Evolutionary conservation across 2,113 vertebrate species (phyloP).

Genomic region (Syngnathus typhle): DNA sequence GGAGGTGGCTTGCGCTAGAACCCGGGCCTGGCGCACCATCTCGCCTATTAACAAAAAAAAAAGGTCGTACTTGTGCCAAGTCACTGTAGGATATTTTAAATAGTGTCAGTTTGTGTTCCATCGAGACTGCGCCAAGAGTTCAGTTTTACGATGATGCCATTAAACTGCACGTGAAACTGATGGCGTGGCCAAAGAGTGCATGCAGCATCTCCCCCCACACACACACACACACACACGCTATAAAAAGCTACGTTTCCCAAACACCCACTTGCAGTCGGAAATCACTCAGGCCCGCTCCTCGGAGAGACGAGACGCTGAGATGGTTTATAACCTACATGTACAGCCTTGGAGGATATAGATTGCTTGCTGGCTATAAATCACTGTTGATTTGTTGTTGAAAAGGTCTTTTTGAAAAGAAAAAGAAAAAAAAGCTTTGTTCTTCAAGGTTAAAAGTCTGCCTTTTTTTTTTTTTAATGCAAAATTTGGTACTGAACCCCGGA

Average conservation of each 20-base stretch:
- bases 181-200: constrained; percentile 3
- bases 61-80: not conserved
- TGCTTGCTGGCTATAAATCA: constrained; percentile 1
- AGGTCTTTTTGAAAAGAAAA: not conserved
- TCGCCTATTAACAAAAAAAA: constrained; percentile 74
- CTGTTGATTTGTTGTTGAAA: constrained; percentile 22
- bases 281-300: constrained; percentile 45
- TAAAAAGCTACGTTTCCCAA: constrained; percentile 50
- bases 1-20: constrained; percentile 94
- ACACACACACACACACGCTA: constrained; percentile 32
- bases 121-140: not conserved
- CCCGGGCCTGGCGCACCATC: constrained; percentile 96
- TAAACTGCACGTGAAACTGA: not conserved
- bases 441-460: constrained; percentile 61
- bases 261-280: constrained; percentile 59
- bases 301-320: constrained; percentile 32
- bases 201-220: constrained; percentile 29
- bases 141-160: not conserved
- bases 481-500: constrained; percentile 45
- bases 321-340: constrained; percentile 35
- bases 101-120: not conserved
- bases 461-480: constrained; percentile 62
- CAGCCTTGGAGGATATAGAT: constrained; percentile 10
- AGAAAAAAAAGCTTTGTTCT: constrained; percentile 16
- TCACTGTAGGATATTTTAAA: not conserved